Percentiles rank a stretch among this genome's conserved stretches.
These are phyloP conservation scores for Fulica atra DNA, from an alignment of 2,113 vertebrate genomes.

Conservation along the genomic window DNA sequence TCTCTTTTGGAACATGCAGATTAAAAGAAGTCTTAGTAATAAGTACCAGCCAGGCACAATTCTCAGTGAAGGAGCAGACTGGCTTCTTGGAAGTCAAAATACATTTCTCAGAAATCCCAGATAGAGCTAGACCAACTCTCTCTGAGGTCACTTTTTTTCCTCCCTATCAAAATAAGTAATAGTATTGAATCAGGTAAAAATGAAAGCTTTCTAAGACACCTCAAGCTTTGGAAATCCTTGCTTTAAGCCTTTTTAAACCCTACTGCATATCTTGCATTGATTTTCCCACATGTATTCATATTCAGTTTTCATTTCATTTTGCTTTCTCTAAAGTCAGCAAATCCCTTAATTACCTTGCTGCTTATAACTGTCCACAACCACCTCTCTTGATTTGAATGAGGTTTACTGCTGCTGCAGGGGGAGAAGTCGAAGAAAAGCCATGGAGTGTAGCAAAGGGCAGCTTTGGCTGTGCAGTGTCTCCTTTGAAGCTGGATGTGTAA, in stretches of 20 bases:
- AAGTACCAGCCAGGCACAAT: neutral
- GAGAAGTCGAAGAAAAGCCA: neutral
- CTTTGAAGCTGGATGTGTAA: neutral
- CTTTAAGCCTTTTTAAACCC: constrained; percentile 55
- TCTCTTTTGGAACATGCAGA: neutral
- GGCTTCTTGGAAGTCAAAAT: constrained; percentile 1
- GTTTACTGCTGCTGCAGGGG: neutral
- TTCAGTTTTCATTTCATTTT: constrained; percentile 46
- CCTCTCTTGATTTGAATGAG: neutral
- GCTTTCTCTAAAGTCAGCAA: constrained; percentile 38
- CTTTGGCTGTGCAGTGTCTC: neutral
- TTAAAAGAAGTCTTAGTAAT: neutral
- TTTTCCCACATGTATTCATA: constrained; percentile 27
- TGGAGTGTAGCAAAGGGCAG: neutral
- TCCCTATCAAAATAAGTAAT: neutral
- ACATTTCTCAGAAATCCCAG: neutral
- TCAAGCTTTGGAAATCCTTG: constrained; percentile 2
- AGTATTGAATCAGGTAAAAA: neutral
- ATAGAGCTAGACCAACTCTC: neutral
- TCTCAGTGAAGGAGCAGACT: neutral
- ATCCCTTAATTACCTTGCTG: constrained; percentile 48
- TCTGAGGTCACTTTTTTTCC: neutral
- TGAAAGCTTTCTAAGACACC: neutral
- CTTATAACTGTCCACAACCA: neutral
- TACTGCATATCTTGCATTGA: neutral